These are phyloP conservation scores for Noctua comes DNA, from an alignment of 2,888 invertebrate genomes.

Conservation along the genomic window DNA sequence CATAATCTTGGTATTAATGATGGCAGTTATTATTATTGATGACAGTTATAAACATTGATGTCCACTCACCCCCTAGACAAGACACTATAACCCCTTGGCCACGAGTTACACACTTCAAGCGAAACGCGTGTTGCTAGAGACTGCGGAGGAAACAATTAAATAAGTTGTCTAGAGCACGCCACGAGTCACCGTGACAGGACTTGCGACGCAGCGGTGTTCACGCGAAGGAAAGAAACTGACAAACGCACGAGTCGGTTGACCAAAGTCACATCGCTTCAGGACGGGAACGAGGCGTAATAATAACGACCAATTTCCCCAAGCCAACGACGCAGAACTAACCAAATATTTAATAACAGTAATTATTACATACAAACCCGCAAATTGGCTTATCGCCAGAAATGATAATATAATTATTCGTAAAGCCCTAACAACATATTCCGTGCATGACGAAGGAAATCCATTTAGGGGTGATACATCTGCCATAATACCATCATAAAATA, in stretches of 20 bases:
- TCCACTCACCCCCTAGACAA: background rate
- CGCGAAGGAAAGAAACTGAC: background rate
- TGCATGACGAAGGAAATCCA: constrained; percentile 55
- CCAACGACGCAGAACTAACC: constrained; percentile 1
- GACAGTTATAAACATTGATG: constrained; percentile 4
- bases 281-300: background rate
- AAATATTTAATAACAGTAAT: constrained; percentile 46
- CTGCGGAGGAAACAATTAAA: background rate
- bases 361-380: constrained; percentile 45
- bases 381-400: constrained; percentile 58
- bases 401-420: constrained; percentile 61
- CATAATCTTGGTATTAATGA: constrained; percentile 3
- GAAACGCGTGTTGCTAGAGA: background rate
- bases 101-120: background rate
- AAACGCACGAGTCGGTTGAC: background rate
- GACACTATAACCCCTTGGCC: background rate
- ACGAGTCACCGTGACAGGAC: background rate
- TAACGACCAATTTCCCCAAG: constrained; percentile 25
- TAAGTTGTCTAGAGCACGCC: background rate
- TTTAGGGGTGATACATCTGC: constrained; percentile 62
- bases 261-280: background rate
- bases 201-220: background rate
- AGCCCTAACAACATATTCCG: constrained; percentile 52
- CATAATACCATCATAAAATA: constrained; percentile 67
- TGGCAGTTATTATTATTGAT: background rate